Conservation (phyloP, 2,113 vertebrate species). For the Eolophus roseicapilla region DNA sequence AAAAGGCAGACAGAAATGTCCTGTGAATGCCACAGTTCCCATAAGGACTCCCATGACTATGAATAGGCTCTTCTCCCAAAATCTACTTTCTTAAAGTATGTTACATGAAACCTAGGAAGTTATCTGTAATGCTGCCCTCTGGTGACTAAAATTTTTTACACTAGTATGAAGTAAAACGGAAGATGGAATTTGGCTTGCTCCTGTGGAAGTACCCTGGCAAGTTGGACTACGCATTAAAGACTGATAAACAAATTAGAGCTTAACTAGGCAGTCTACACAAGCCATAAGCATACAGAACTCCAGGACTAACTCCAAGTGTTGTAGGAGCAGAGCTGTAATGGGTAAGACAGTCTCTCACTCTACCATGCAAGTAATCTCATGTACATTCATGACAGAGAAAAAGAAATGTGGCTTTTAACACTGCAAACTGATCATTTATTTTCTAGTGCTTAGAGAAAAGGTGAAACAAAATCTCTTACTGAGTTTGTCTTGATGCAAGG, state of each 20-base stretch:
- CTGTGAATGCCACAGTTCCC: neutral
- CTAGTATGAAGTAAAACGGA: neutral
- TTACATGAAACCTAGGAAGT: neutral
- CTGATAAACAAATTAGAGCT: neutral
- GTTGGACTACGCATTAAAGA: neutral
- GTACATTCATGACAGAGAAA: accelerated
- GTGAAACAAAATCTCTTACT: neutral
- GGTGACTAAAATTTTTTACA: neutral
- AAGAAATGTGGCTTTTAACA: neutral
- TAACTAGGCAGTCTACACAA: neutral
- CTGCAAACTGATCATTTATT: neutral
- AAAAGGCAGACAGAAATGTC: neutral
- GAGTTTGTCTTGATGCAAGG: neutral
- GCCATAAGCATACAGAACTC: neutral
- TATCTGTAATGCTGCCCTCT: constrained; percentile 21
- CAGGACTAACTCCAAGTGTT: neutral
- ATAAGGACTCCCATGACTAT: neutral
- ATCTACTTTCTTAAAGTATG: neutral
- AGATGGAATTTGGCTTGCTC: neutral
- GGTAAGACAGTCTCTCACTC: neutral
- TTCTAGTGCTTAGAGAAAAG: neutral
- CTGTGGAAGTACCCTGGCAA: neutral
- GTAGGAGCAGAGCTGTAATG: neutral
- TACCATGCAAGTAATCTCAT: neutral
- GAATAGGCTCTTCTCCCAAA: neutral